Evolutionary conservation across 2,797 vertebrate genomes (phyloP), one percentile per base, ranked within the genome.

Genomic region (Neosilurus hyrtlii): DNA sequence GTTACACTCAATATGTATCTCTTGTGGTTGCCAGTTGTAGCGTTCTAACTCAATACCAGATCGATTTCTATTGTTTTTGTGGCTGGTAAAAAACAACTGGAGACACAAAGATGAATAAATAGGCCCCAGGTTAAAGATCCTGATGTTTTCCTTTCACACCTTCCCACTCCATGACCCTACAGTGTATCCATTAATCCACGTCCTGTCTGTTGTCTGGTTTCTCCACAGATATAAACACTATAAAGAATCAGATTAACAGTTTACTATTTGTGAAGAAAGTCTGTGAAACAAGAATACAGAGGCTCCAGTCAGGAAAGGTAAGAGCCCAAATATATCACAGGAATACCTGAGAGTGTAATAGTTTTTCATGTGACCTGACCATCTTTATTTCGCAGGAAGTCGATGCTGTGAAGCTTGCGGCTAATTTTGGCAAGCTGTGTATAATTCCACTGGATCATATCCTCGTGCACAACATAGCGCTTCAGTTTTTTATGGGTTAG

Each of bases 211-310:
- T 88, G 1, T 88, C 89, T 89, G 90, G 4, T 85, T 91, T 92
- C 12, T 84, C 92, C 90, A 86, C 90, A 99, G 98, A 99, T 95
- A 99, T 99, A 90, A 99, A 97, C 91, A 95, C 95, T 90, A 99
- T 99, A 89, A 99, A 99, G 94, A 99, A 98, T 95, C 98, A 99
- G 93, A 99, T 99, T 90, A 99, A 99, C 94, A 99, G 98, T 93
- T 96, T 99, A 92, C 93, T 98, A 82, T 99, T 99, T 96, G 97
- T 99, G 91, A 98, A 97, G 94, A 99, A 99, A 95, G 94, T 98
- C 91, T 99, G 98, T 94, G 98, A 99, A 93, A 97, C 96, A 91
- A 96, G 97, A 93, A 97, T 99, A 95, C 96, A 99, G 90, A 94
- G 98, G 80, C 95, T 99, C 81, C 96, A 97, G 88, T 99, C 97